Evolutionary conservation across 2,113 vertebrate genomes (phyloP), one percentile per base, ranked within the genome.

Genomic region (Deroptyus accipitrinus): DNA sequence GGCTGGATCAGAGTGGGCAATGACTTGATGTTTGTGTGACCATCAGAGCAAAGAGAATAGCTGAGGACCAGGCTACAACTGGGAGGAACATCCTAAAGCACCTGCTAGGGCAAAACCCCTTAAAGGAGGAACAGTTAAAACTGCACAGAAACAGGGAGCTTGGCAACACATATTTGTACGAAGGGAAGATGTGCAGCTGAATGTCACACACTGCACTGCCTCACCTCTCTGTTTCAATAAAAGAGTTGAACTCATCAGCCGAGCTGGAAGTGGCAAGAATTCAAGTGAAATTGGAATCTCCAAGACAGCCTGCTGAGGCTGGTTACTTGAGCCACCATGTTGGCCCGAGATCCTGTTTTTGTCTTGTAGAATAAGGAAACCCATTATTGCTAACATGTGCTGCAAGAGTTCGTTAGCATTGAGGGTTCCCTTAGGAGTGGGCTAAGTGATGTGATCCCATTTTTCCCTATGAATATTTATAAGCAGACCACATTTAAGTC

Each of bases 401-500:
- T 88, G 90, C 83, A 70, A 92, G 96, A 95, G 91, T 97, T 97
- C 73, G 82, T 98, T 97, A 98, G 93, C 96, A 96, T 33, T 15
- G 74, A 97, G 94, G 92, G 93, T 84, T 97, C 97, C 97, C 97
- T 59, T 42, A 97, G 97, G 97, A 98, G 74, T 35, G 81, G 90
- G 83, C 88, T 92, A 96, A 96, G 96, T 88, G 97, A 97, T 97
- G 96, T 91, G 96, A 97, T 97, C 96, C 96, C 96, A 92, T 97
- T 98, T 98, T 97, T 95, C 92, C 80, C 94, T 88, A 97, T 97
- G 97, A 98, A 97, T 98, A 98, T 98, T 97, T 98, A 98, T 98
- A 96, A 98, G 96, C 83, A 97, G 94, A 81, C 96, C 88, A 61
- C 91, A 96, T 94, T 97, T 95, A 91, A 96, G 91, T 96, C 96